These are phyloP conservation scores for Fragariocoptes setiger DNA, from an alignment of 1,140 invertebrate genomes.

Conservation along the genomic window DNA sequence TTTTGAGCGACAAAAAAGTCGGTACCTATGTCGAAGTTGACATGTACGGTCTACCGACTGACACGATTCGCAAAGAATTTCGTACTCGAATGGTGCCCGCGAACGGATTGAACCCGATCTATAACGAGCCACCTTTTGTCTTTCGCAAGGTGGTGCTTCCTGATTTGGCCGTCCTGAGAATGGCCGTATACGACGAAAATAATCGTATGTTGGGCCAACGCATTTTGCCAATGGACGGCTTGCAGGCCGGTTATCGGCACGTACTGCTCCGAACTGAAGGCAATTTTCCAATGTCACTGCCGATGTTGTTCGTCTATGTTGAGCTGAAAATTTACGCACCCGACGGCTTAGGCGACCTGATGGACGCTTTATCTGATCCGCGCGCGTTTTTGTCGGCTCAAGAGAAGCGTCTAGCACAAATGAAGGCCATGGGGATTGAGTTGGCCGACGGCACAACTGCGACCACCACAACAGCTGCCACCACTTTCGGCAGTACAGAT, in stretches of 20 bases:
- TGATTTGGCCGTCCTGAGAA: conserved; percentile 78
- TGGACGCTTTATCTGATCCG: conserved; percentile 85
- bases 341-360: conserved; percentile 88
- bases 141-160: conserved; percentile 94
- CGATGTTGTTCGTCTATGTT: conserved; percentile 94
- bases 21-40: conserved; percentile 98
- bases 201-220: conserved; percentile 82
- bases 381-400: conserved; percentile 60
- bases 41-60: conserved; percentile 95
- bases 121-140: conserved; percentile 89
- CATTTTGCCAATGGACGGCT: conserved; percentile 80
- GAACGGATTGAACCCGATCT: conserved; percentile 87
- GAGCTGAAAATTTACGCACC: conserved; percentile 98
- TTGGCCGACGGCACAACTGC: conserved; percentile 28
- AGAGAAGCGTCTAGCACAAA: conserved; percentile 55
- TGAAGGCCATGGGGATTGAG: conserved; percentile 76
- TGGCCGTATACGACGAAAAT: conserved; percentile 96
- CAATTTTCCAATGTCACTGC: conserved; percentile 91
- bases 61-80: conserved; percentile 94
- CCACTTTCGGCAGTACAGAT: too few relatives aligned
- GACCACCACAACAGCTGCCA: too few relatives aligned
- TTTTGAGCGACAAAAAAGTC: conserved; percentile 90
- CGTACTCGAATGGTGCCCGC: conserved; percentile 72
- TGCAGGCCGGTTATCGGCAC: conserved; percentile 87
- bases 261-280: conserved; percentile 89